Evolutionary conservation across 2,113 vertebrate species (phyloP), one percentile per base, ranked within the genome.

Genomic region (Lophochroa leadbeateri): DNA sequence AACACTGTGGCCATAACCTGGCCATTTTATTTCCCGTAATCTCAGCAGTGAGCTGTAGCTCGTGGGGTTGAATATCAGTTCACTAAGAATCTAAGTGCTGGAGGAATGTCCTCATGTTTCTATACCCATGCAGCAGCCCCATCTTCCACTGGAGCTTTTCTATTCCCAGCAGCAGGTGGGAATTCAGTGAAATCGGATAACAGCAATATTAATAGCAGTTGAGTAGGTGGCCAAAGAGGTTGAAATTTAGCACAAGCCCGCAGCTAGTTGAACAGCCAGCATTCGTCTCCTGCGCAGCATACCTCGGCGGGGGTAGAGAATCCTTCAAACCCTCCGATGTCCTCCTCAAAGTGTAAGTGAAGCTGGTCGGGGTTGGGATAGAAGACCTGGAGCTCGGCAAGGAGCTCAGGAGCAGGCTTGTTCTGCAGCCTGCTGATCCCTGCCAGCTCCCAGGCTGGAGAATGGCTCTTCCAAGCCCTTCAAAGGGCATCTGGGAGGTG

Each of bases 131-230:
- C 3, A 7, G 50, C 70, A 86, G 49, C 87, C 86, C 63, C 75
- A 46, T 88, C 94, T 94, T 96, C 71, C 84, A 91, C 49, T 86
- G 82, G 93, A 95, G 90, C 76, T 64, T 67, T 86, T 91, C 88
- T 98, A 95, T 98, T 97, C 95, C 97, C 96, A 97, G 97, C 92
- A 77, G 57, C 88, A 27, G 29, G 89, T 97, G 92, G 96, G 95
- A 97, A 92, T 91, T 79, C 81, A 83, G 81, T 92, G 96, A 98
- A 95, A 97, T 97, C 90, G 49, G 97, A 97, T 98, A 97, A 85
- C 75, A 0, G 57, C 87, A 96, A 86, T 97, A 97, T 98, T 97
- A 97, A 97, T 98, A 97, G 96, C 84, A 92, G 71, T 81, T 95
- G 82, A 83, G 82, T 97, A 95, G 92, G 97, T 97, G 94, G 87